phyloP scores from a whole-genome alignment of 2,113 vertebrate species.

The Embiotoca jacksoni region DNA sequence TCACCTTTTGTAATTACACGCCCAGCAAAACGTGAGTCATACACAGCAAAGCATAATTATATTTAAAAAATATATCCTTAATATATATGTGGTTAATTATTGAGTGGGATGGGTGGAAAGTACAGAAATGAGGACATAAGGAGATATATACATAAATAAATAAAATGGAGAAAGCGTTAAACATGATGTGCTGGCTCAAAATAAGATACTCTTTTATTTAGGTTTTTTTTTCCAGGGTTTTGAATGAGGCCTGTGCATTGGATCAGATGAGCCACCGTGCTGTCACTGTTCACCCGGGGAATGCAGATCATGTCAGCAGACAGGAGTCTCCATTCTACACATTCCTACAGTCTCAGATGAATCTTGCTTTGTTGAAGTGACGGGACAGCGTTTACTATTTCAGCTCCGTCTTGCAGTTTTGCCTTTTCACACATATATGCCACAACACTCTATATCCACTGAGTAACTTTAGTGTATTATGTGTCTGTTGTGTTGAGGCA shows the following conservation, averaged over 20 bases:
- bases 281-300: conserved; percentile 45
- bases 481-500: not conserved
- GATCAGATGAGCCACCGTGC: conserved; percentile 26
- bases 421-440: conserved; percentile 22
- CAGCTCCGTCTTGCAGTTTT: not conserved
- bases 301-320: conserved; percentile 69
- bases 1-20: too few species aligned
- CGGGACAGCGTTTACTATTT: conserved; percentile 11
- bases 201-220: not conserved
- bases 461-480: not conserved
- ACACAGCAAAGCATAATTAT: too few species aligned
- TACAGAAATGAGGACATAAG: too few species aligned
- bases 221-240: conserved; percentile 4
- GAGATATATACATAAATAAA: too few species aligned
- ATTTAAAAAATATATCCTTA: too few species aligned
- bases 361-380: conserved; percentile 38
- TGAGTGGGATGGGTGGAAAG: too few species aligned
- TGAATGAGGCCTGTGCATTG: not conserved
- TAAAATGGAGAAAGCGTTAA: too few species aligned
- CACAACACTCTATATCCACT: not conserved
- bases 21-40: too few species aligned
- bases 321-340: conserved; percentile 54
- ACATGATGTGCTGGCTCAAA: too few species aligned
- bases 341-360: conserved; percentile 54
- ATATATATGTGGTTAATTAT: too few species aligned